Percentiles rank a stretch among this genome's conserved stretches.
phyloP scores from a whole-genome alignment of 2,113 vertebrate species.

The Diglossa brunneiventris region DNA sequence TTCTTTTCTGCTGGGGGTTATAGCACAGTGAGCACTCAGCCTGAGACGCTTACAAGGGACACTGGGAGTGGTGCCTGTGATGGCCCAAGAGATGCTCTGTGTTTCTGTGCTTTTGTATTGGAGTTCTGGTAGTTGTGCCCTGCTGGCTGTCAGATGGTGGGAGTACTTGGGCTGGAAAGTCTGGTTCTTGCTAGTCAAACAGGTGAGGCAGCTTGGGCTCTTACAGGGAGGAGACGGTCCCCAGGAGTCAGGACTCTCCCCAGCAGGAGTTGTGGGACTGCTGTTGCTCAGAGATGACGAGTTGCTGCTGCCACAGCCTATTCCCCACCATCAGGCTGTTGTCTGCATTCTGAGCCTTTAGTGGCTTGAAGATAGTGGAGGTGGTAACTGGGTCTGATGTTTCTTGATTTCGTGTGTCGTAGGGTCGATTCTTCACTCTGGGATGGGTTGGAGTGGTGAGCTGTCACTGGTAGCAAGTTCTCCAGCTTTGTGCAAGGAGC shows the following conservation, averaged over 20 bases:
- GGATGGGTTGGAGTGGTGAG: background rate
- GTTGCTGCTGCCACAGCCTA: background rate
- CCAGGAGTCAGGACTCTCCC: background rate
- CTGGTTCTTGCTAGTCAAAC: conserved; percentile 37
- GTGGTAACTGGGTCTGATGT: background rate
- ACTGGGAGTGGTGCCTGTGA: background rate
- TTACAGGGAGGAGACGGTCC: background rate
- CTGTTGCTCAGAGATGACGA: background rate
- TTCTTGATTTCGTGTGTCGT: background rate
- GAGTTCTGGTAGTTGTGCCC: background rate
- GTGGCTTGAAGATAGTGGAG: background rate
- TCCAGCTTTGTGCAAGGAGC: background rate
- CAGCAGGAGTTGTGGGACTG: background rate
- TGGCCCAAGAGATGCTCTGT: background rate
- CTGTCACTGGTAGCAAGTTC: background rate
- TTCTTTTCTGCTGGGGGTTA: background rate
- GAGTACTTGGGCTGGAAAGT: conserved; percentile 39
- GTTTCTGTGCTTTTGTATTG: background rate
- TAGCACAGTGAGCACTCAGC: background rate
- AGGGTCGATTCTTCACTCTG: background rate
- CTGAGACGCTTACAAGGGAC: background rate
- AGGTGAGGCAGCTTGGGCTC: conserved; percentile 28
- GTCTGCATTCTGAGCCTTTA: background rate
- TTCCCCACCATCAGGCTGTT: background rate
- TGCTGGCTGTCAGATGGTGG: background rate